phyloP scores from a whole-genome alignment of 2,888 invertebrate species.

The Nemotelus nigrinus region DNA sequence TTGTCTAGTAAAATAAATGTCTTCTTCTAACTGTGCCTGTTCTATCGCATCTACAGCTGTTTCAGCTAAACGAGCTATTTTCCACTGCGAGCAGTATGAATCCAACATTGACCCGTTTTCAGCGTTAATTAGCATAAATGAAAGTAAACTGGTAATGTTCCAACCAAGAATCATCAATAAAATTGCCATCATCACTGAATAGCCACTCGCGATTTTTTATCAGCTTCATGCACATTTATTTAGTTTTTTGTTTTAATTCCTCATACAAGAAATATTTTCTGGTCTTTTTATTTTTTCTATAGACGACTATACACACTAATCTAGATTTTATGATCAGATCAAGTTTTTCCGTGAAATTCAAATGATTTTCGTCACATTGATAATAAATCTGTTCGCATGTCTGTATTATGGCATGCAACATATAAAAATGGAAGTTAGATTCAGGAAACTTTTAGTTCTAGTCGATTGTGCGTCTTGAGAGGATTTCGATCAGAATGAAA shows the following conservation, averaged over 20 bases:
- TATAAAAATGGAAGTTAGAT: constrained; percentile 34
- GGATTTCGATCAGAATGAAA: constrained; percentile 31
- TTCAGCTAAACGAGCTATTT: no score
- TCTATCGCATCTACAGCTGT: no score
- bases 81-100: no score
- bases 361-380: constrained; percentile 16
- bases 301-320: neutral
- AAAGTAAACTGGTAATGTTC: constrained; percentile 32
- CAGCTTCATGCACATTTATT: constrained; percentile 9
- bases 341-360: constrained; percentile 26
- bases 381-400: constrained; percentile 1
- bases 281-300: constrained; percentile 2
- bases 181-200: neutral
- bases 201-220: neutral
- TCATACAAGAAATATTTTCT: neutral
- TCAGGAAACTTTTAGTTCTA: constrained; percentile 30
- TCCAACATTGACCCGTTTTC: constrained; percentile 34
- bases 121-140: constrained; percentile 26
- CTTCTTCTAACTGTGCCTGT: no score
- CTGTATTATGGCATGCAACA: neutral
- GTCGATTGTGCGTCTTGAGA: constrained; percentile 37
- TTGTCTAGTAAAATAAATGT: no score
- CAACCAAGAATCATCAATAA: constrained; percentile 18
- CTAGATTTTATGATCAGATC: constrained; percentile 35
- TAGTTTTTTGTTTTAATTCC: neutral